Conservation (phyloP, 2,797 vertebrate genomes). For the Eospalax fontanierii region DNA sequence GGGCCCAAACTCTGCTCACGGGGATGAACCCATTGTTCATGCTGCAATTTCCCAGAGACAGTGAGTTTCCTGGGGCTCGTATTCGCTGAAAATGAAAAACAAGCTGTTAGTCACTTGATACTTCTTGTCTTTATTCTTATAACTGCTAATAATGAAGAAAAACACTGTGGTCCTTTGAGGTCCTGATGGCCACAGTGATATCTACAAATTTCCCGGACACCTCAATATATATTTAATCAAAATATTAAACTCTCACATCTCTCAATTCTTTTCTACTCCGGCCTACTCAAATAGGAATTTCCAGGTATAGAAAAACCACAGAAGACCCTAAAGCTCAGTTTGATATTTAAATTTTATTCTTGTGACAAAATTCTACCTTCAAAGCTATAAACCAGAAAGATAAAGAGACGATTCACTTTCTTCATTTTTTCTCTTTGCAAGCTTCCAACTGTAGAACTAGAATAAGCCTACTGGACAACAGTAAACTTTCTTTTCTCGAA, state of each 20-base stretch:
- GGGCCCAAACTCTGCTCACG: not conserved
- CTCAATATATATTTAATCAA: constrained; percentile 68
- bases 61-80: constrained; percentile 23
- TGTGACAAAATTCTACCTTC: constrained; percentile 27
- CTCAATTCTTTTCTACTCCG: constrained; percentile 60
- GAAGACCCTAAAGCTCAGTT: constrained; percentile 53
- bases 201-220: constrained; percentile 41
- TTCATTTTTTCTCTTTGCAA: constrained; percentile 58
- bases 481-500: constrained; percentile 39
- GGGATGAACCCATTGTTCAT: not conserved
- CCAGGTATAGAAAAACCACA: constrained; percentile 55
- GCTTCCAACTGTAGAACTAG: constrained; percentile 8
- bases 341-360: constrained; percentile 67
- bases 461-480: not conserved
- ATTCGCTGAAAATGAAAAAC: not conserved
- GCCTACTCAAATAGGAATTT: constrained; percentile 45
- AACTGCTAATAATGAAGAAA: constrained; percentile 68
- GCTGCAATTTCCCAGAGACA: not conserved
- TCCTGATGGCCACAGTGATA: constrained; percentile 39
- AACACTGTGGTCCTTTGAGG: constrained; percentile 52
- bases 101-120: not conserved
- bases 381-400: constrained; percentile 53
- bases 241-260: constrained; percentile 48
- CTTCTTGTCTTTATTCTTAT: constrained; percentile 55
- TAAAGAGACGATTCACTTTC: constrained; percentile 49